These are phyloP conservation scores for Rhodinocichla rosea DNA, from an alignment of 2,113 vertebrate genomes.

Conservation along the genomic window DNA sequence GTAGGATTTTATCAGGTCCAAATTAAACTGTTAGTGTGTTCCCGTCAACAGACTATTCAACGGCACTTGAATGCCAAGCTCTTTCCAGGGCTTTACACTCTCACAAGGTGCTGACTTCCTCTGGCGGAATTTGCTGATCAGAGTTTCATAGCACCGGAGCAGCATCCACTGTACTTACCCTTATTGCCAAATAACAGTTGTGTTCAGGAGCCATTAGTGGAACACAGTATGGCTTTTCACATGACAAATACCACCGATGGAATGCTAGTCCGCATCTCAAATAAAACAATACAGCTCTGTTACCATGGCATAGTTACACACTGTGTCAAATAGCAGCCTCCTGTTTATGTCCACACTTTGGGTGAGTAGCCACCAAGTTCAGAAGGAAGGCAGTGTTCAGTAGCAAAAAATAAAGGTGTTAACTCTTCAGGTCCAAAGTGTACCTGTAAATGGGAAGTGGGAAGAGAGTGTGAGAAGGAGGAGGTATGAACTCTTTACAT, in stretches of 20 bases:
- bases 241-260: not conserved
- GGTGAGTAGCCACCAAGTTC: slow-evolving; percentile 22
- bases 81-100: slow-evolving; percentile 40
- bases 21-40: slow-evolving; percentile 31
- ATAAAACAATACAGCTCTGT: not conserved
- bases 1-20: slow-evolving; percentile 30
- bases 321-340: not conserved
- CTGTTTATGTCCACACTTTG: not conserved
- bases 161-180: not conserved
- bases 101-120: slow-evolving; percentile 38
- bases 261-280: not conserved
- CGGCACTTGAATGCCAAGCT: slow-evolving; percentile 36
- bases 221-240: not conserved
- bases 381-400: not conserved
- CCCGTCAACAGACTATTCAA: slow-evolving; percentile 31
- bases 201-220: not conserved
- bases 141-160: not conserved
- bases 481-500: not conserved
- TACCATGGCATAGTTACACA: not conserved
- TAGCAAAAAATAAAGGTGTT: slow-evolving; percentile 24
- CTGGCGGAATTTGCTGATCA: not conserved
- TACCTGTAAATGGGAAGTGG: slow-evolving; percentile 35
- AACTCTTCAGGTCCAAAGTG: not conserved
- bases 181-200: not conserved
- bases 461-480: slow-evolving; percentile 16